Percentiles rank a stretch among this genome's conserved stretches.
Conservation (phyloP, 2,888 invertebrate species). For the Notodonta ziczac region DNA sequence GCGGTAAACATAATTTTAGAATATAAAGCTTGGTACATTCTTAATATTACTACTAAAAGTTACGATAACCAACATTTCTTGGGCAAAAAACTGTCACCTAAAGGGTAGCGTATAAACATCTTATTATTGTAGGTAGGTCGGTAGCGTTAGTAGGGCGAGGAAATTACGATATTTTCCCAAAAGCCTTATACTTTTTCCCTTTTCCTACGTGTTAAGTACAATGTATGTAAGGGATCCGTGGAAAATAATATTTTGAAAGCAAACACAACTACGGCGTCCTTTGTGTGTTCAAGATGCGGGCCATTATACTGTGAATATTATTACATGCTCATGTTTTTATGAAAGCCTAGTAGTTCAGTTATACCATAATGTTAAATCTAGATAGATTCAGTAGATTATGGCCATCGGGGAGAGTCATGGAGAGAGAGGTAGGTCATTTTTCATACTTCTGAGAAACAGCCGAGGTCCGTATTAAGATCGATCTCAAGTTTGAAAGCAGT, state of each 20-base stretch:
- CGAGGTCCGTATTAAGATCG: too few species aligned
- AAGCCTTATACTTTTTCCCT: slow-evolving; percentile 1
- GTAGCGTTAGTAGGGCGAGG: neutral
- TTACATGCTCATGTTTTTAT: neutral
- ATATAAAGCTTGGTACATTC: too few species aligned
- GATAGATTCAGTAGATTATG: neutral
- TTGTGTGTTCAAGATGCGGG: slow-evolving; percentile 2
- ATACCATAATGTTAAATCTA: neutral
- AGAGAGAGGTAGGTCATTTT: too few species aligned
- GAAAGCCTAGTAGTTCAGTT: neutral
- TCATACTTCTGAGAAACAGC: too few species aligned
- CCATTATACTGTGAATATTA: neutral
- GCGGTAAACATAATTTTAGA: too few species aligned
- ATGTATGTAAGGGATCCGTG: slow-evolving; percentile 1
- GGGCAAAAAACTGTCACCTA: too few species aligned
- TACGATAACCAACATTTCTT: too few species aligned
- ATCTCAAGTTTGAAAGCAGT: too few species aligned
- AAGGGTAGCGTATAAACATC: neutral
- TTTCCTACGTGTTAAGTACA: neutral
- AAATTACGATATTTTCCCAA: neutral
- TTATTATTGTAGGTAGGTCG: neutral
- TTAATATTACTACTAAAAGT: too few species aligned
- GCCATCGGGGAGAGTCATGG: too few species aligned
- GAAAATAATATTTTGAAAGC: slow-evolving; percentile 5
- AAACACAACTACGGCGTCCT: neutral